Evolutionary conservation across 1,140 invertebrate species (phyloP).

Genomic region (Conopomorpha cramerella): DNA sequence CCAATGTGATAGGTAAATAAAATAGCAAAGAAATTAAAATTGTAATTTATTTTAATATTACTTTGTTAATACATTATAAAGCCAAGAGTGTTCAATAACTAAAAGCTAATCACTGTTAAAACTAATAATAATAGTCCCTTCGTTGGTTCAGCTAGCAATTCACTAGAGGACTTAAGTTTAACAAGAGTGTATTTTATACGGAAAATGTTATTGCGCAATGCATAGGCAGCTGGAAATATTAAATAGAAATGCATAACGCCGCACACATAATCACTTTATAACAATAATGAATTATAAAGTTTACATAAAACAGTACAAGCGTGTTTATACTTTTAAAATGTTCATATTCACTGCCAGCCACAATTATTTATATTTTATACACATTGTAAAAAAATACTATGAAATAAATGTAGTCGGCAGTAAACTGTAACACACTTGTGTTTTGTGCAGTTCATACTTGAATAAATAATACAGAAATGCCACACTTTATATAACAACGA

Average conservation of each 20-base stretch:
- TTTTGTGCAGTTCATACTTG: too few relatives aligned
- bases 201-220: not conserved
- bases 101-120: conserved; percentile 14
- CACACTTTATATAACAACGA: too few relatives aligned
- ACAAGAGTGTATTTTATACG: not conserved
- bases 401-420: too few relatives aligned
- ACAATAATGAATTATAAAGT: not conserved
- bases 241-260: not conserved
- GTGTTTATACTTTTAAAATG: too few relatives aligned
- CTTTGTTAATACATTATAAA: conserved; percentile 18
- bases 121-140: conserved; percentile 6
- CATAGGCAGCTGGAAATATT: not conserved
- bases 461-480: too few relatives aligned
- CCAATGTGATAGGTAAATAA: conserved; percentile 3
- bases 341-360: too few relatives aligned
- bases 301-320: too few relatives aligned
- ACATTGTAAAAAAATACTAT: too few relatives aligned
- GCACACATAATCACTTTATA: not conserved
- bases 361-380: too few relatives aligned
- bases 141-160: conserved; percentile 11
- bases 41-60: conserved; percentile 17
- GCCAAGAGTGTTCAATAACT: conserved; percentile 14
- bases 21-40: conserved; percentile 4
- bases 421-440: too few relatives aligned
- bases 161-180: conserved; percentile 9